Base-by-base conservation (phyloP, 2,888 invertebrate species). In the Nemoura dubitans region DNA sequence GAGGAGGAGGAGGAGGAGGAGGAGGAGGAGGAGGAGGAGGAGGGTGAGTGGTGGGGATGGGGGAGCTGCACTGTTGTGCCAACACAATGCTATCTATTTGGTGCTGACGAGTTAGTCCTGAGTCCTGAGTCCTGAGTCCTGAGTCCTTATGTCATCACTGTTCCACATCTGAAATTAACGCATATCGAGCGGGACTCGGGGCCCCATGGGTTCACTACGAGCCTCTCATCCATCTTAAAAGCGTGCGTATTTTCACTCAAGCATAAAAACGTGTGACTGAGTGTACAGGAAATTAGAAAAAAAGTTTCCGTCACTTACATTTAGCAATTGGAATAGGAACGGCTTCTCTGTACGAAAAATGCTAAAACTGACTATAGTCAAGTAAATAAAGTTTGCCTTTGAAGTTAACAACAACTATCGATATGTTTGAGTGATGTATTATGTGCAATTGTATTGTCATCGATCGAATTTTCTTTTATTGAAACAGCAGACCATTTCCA, bases 221-320 rank as follows among this genome's bases (percentile, higher is more conserved):
- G 81, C 29, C 29, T 30, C 81, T 10, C 81, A 81, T 81, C 81
- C 30, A 81, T 81, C 81, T 81, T 59, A 42, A 84, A 59, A 26
- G 28, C 43, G 25, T 43, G 26, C 42, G 83, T 83, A 83, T 43
- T 83, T 83, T 84, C 76, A 29, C 2, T 59, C n/a, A 76, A 59
- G 59, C 43, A 76, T 43, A 84, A 84, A 84, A 84, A 84, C 84
- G 21, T 84, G 84, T 84, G 84, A 84, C 28, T 84, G 43, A 84
- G 59, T 84, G 43, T 59, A 59, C 59, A 84, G 84, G 59, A 81
- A 81, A 81, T 81, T 84, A 59, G 27, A 59, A 76, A 84, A 84
- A 28, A 76, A 84, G 84, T 84, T 84, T 84, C 59, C 27, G 59
- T 84, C 84, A 84, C 59, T 84, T 27, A 76, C 84, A 30, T 81